These are phyloP conservation scores for Criorhina ranunculi DNA, from an alignment of 2,888 invertebrate genomes.

Conservation along the genomic window DNA sequence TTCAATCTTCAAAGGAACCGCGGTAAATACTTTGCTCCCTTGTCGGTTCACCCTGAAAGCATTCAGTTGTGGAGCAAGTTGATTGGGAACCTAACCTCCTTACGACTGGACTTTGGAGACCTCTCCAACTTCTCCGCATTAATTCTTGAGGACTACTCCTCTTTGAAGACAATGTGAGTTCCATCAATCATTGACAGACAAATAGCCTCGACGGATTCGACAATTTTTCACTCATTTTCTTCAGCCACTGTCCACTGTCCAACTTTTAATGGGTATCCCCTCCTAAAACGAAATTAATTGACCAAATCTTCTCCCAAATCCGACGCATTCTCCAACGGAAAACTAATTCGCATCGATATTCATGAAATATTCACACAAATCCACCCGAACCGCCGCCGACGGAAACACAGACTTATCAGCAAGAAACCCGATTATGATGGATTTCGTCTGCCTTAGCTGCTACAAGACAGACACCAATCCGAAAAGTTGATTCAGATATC, in stretches of 20 bases:
- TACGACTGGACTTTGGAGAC: no score
- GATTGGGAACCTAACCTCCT: no score
- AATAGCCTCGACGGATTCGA: conserved; percentile 20
- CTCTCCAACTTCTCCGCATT: no score
- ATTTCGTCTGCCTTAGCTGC: conserved; percentile 61
- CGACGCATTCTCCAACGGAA: conserved; percentile 8
- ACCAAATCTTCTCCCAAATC: not conserved
- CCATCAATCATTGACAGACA: conserved; percentile 4
- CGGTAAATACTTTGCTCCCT: no score
- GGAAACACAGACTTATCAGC: conserved; percentile 17
- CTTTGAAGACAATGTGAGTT: no score
- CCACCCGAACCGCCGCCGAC: conserved; percentile 19
- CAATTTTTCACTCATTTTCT: conserved; percentile 28
- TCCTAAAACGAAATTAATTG: conserved; percentile 38
- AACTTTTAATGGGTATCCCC: not conserved
- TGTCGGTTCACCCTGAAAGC: no score
- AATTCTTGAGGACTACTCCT: no score
- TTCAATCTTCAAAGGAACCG: no score
- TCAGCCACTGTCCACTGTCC: conserved; percentile 7
- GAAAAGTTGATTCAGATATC: conserved; percentile 69
- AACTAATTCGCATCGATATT: conserved; percentile 62
- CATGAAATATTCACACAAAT: conserved; percentile 65
- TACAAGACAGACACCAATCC: conserved; percentile 44
- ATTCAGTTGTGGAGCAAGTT: no score
- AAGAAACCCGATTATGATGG: conserved; percentile 73